phyloP scores from a whole-genome alignment of 1,140 invertebrate species.

The Gryon sp. region DNA sequence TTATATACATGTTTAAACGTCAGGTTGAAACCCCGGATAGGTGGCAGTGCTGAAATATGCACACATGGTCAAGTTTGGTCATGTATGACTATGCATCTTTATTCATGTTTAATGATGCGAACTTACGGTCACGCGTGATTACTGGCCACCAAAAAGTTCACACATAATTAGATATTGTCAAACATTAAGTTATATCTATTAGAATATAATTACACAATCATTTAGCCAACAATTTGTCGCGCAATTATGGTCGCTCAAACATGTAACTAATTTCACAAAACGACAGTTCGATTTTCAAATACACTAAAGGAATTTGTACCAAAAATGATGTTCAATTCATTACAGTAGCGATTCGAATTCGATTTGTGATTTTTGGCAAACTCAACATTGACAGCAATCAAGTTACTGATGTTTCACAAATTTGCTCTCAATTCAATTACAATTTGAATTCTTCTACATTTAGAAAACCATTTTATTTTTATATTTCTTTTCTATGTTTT shows the following conservation, averaged over 20 bases:
- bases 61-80: constrained; percentile 31
- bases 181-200: constrained; percentile 9
- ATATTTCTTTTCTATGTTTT: constrained; percentile 35
- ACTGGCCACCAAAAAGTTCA: constrained; percentile 30
- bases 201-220: constrained; percentile 10
- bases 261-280: no score
- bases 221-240: no score
- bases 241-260: no score
- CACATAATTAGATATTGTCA: constrained; percentile 29
- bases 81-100: constrained; percentile 50
- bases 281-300: no score
- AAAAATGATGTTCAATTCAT: no score
- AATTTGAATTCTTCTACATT: constrained; percentile 37
- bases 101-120: constrained; percentile 50
- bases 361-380: no score
- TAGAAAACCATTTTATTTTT: constrained; percentile 32
- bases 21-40: constrained; percentile 31
- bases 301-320: no score
- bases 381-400: no score
- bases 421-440: background rate
- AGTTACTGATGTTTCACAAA: background rate
- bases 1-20: constrained; percentile 37
- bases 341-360: no score
- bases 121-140: constrained; percentile 29
- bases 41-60: constrained; percentile 43